Base-by-base conservation (phyloP, 2,888 invertebrate species). In the Pseudococcus longispinus region DNA sequence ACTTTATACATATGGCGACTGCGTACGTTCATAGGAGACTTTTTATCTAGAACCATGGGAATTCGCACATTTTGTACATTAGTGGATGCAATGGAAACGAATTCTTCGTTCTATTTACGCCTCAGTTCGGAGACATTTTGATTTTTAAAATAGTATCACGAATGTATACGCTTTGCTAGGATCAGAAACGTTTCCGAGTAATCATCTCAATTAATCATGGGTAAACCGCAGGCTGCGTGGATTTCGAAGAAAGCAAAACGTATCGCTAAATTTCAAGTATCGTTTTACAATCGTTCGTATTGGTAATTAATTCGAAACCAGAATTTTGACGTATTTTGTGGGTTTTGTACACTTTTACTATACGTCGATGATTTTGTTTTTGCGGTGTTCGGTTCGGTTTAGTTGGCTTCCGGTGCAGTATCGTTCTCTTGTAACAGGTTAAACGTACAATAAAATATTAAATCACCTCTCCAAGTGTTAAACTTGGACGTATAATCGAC, bases 311-410 rank as follows among this genome's bases (percentile, higher is more conserved):
- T 70, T 70, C 70, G 70, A 70, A 29, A 70, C 29, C 29, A 70
- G 26, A 70, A 70, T 70, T 70, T 70, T 29, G 18, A 70, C 70
- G 70, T 29, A 32, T 70, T 85, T 37, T 23, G 32, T 20, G 13
- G 20, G n/a, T 77, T 15, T 85, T 51, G 6, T 60, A 23, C 15
- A 23, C 4, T 83, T 82, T 74, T 46, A 8, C 60, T 37, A 0
- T 85, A 89, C 88, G 88, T 65, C 87, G 88, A 88, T 87, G 88
- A 88, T 26, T 88, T 88, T 11, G 88, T 88, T 87, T 85, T 88
- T 23, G 88, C 88, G 0, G 88, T 89, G 88, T 70, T 70, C 20
- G 23, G 65, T 26, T 26, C 18, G 70, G 70, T 29, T 70, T 70
- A 4, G 70, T 70, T 70, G 70, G 70, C 29, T 70, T 70, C 70